Evolutionary conservation across 2,888 invertebrate species (phyloP), one percentile per base, ranked within the genome.

Genomic region (Diaprepes abbreviatus): DNA sequence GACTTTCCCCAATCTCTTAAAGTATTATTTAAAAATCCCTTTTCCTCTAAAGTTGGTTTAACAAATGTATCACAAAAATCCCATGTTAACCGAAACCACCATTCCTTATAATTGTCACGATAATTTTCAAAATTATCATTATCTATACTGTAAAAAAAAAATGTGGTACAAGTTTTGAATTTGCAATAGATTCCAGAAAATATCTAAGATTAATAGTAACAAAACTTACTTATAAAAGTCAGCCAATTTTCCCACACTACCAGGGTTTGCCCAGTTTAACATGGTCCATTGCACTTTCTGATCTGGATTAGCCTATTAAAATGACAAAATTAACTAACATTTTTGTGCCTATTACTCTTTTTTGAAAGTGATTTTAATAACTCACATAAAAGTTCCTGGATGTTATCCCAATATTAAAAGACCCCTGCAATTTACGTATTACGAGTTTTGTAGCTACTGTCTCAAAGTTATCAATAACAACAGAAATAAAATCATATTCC

Each of bases 21-120:
- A 50, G 6, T 38, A 28, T 24, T 65, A 58, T 59, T 52, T 24
- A 55, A 58, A 19, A 71, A 55, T 14, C 76, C 67, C 35, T 74
- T 55, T 62, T 79, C 78, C 33, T 77, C 74, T 6, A 73, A 64
- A 5, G 74, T 72, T 12, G 76, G 76, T 72, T 69, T 70, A 33
- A 73, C 68, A 62, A 81, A 81, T 9, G 75, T 73, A n/a, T 81
- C 79, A 64, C 79, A 80, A 75, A 76, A 82, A n/a, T 73, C 69
- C 82, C 81, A 82, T 12, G 81, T 81, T 16, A 82, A 68, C 17
- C 80, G 72, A 5, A 78, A 73, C 82, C 82, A 83, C 77, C 79
- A 82, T 38, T 75, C 75, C 33, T 75, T 74, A 70, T 81, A 82
- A 52, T 79, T 79, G 60, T 81, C 77, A 6, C 78, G 73, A 21